Evolutionary conservation across 2,113 vertebrate genomes (phyloP).

Genomic region (Embiotoca jacksoni): DNA sequence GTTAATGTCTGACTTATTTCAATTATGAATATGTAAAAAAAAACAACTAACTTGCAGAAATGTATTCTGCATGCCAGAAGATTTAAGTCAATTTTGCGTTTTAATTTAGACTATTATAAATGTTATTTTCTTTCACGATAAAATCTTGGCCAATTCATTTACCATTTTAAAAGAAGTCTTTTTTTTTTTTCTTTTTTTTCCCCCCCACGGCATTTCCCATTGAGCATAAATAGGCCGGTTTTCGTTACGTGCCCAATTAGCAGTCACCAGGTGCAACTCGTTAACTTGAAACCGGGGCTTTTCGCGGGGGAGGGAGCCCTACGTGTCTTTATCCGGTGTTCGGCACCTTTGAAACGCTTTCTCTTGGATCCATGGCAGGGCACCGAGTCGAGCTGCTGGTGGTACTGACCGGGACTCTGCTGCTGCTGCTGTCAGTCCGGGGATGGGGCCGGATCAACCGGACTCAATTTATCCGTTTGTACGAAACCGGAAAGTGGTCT

Average conservation of each 20-base stretch:
- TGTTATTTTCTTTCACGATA: too few relatives aligned
- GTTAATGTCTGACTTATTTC: too few relatives aligned
- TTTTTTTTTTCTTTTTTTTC: too few relatives aligned
- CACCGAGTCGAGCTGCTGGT: conserved; percentile 15
- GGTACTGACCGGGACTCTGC: conserved; percentile 11
- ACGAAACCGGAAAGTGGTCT: background rate
- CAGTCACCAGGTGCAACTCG: conserved; percentile 39
- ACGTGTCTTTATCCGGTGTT: background rate
- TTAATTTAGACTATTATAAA: too few relatives aligned
- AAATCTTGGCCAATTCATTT: too few relatives aligned
- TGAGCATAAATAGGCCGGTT: background rate
- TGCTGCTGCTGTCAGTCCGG: conserved; percentile 17
- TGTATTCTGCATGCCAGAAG: too few relatives aligned
- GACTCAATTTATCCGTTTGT: background rate
- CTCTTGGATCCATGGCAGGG: conserved; percentile 55
- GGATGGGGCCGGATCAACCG: conserved; percentile 23
- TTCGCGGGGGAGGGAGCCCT: rapidly evolving
- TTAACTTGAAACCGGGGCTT: background rate
- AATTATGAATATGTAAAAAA: too few relatives aligned
- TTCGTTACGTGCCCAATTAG: background rate
- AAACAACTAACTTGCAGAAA: too few relatives aligned
- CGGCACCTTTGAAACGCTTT: background rate
- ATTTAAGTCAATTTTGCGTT: too few relatives aligned
- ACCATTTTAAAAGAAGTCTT: too few relatives aligned
- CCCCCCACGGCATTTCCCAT: too few relatives aligned